These are phyloP conservation scores for Acanthosepion lycidas DNA, from an alignment of 2,888 invertebrate genomes.

Conservation along the genomic window DNA sequence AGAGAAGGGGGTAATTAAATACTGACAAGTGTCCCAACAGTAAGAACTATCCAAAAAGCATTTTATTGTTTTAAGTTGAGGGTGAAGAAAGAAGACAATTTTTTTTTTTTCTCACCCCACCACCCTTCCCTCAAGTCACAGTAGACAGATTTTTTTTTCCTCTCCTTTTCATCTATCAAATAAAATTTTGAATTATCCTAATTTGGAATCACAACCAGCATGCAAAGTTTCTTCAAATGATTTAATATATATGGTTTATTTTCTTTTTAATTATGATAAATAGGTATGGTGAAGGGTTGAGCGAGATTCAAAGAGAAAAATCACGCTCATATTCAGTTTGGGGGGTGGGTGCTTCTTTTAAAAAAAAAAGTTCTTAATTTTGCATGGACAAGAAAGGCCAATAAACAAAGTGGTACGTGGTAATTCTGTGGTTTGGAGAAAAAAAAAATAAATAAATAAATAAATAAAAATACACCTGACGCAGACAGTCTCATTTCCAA, in stretches of 20 bases:
- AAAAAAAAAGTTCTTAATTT: background rate
- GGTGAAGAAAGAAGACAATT: too few species aligned
- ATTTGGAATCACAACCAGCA: background rate
- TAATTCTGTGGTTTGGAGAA: background rate
- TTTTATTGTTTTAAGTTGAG: too few species aligned
- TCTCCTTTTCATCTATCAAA: too few species aligned
- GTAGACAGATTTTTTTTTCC: too few species aligned
- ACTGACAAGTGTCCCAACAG: too few species aligned
- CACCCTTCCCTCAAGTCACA: too few species aligned
- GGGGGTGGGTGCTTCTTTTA: background rate
- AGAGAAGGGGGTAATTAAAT: too few species aligned
- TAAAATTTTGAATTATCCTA: background rate
- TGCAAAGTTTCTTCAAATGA: background rate
- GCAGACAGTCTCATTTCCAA: background rate
- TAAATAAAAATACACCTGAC: background rate
- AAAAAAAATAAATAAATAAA: background rate
- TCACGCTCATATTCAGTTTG: too few species aligned
- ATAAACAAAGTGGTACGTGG: background rate
- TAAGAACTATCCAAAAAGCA: too few species aligned
- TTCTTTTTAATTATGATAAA: background rate
- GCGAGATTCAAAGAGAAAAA: too few species aligned
- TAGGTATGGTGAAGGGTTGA: background rate
- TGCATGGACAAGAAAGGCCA: slow-evolving; percentile 33
- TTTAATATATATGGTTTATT: background rate
- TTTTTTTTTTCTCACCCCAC: too few species aligned